Base-by-base conservation (phyloP, 2,797 vertebrate species). In the Sebastes taczanowskii region DNA sequence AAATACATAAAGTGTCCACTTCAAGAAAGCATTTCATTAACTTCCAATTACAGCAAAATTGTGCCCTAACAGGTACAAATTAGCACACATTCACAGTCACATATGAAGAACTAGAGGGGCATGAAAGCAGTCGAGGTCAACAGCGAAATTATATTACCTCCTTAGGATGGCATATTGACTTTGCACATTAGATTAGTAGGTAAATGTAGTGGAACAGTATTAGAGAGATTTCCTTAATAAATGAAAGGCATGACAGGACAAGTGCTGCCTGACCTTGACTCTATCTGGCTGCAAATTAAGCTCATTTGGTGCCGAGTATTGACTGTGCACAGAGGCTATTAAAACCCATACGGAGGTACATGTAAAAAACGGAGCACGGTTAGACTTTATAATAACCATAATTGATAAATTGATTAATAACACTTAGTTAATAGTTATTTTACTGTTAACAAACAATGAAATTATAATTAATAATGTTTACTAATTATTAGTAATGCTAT, bases 1-100 rank as follows among this genome's bases (percentile, higher is more conserved):
- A 92, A 92, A 93, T 94, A 94, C 94, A 92, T 90, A 91, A 87
- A 84, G 67, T 56, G 80, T 82, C 85, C 70, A 67, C 62, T 81
- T 86, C 59, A 35, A 83, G 71, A 80, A 73, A 69, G 76, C 0
- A 55, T 88, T 91, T 83, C 78, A 90, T 89, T 88, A 85, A 81
- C 73, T 90, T 70, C 64, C 58, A 78, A 70, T 87, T 89, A 87
- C 56, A 25, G 78, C 65, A 34, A 77, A 79, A 85, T 60, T 83
- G 77, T 82, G 62, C 82, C 63, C 65, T 75, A 86, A 84, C 64
- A 75, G 80, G 69, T 77, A 84, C 74, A 83, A 89, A 89, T 85
- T 46, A 80, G 71, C 78, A 63, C 27, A 67, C 62, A 52, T 60
- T 77, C 78, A 52, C 68, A 77, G 71, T 77, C 76, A 61, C 56